phyloP scores from a whole-genome alignment of 2,797 vertebrate species.

The Acanthopagrus latus region DNA sequence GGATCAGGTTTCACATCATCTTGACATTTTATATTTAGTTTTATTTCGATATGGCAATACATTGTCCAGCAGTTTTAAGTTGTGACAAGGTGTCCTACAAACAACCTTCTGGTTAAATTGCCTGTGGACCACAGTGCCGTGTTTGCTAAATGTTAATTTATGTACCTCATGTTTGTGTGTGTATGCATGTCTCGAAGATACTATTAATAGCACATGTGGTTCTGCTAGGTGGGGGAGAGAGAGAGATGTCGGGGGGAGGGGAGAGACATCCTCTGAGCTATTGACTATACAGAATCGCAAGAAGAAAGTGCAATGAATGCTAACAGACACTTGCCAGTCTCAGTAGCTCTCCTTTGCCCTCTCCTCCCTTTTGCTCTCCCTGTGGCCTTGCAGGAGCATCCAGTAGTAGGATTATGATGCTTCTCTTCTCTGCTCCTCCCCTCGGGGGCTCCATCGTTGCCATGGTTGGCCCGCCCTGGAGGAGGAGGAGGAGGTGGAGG shows the following conservation, averaged over 20 bases:
- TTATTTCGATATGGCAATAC: conserved; percentile 25
- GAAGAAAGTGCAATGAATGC: conserved; percentile 77
- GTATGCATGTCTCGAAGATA: conserved; percentile 74
- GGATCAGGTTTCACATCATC: conserved; percentile 20
- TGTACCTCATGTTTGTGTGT: conserved; percentile 79
- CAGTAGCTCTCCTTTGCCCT: conserved; percentile 57
- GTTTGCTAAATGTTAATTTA: conserved; percentile 83
- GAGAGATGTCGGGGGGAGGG: conserved; percentile 44
- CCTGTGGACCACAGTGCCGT: conserved; percentile 79
- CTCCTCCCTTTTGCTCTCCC: conserved; percentile 63
- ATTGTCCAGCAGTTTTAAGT: conserved; percentile 54
- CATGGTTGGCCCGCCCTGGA: conserved; percentile 78
- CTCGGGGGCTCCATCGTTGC: conserved; percentile 80
- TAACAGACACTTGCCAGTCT: conserved; percentile 76
- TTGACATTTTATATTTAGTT: conserved; percentile 31
- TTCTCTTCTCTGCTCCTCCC: conserved; percentile 78
- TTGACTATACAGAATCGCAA: conserved; percentile 72
- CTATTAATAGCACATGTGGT: conserved; percentile 81
- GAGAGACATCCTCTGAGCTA: conserved; percentile 64
- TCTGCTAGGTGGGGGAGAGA: conserved; percentile 64
- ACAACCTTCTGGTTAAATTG: conserved; percentile 84
- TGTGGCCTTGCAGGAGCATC: conserved; percentile 72
- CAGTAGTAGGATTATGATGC: conserved; percentile 81
- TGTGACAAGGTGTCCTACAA: conserved; percentile 78
- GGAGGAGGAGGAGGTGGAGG: conserved; percentile 48